Evolutionary conservation across 2,113 vertebrate genomes (phyloP), one percentile per base, ranked within the genome.

Genomic region (Hypanus sabinus): DNA sequence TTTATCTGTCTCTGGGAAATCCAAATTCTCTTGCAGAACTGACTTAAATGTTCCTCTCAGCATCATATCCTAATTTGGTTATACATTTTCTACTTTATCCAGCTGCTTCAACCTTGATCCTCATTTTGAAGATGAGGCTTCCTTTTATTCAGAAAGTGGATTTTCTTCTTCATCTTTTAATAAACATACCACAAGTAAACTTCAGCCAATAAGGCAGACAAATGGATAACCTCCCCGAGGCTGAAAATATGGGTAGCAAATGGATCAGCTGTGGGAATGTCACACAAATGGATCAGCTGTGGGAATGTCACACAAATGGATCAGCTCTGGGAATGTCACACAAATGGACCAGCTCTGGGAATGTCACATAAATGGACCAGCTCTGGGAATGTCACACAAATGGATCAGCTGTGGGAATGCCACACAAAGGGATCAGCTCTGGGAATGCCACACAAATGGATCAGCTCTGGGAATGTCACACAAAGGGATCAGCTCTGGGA

Each of bases 141-240:
- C 62, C 88, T 68, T n/a, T 70, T 70, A 10, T 91, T 70, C n/a
- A 90, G 36, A 9, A 91, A 8, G 6, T 30, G 33, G 2, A 8
- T 70, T 91, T 65, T 91, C 88, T 70, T n/a, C 88, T 91, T 70
- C 88, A n/a, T 33, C 62, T 70, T 87, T 91, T 36, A 81, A 38
- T 81, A 46, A 81, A 81, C 5, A 22, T 36, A 36, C 5, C 62
- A 70, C 62, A 91, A 36, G 11, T n/a, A n/a, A 70, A 91, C 88
- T 36, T n/a, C 18, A 70, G 62, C 9, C 60, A 68, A 65, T 11
- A 38, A n/a, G 33, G 77, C 77, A 16, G 22, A 3, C 71, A 22
- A 20, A 73, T 24, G 20, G 71, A 20, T 73, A 73, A 20, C 20
- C 71, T 73, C 18, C 71, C 71, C 71, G 24, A 73, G 71, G 22